These are phyloP conservation scores for Netelia fuscicornis DNA, from an alignment of 2,888 invertebrate genomes.

Conservation along the genomic window DNA sequence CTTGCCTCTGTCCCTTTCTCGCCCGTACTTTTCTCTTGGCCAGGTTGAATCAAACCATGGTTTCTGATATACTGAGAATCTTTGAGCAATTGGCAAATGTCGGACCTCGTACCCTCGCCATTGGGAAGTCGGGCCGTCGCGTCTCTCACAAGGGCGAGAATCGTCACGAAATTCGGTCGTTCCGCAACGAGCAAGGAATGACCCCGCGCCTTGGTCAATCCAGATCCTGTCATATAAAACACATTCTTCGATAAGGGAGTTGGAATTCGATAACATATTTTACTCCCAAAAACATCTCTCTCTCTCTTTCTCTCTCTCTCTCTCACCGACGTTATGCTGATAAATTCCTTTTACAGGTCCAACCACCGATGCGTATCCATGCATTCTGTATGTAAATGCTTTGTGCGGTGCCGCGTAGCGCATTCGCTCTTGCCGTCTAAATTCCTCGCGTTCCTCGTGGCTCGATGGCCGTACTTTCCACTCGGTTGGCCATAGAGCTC, in stretches of 20 bases:
- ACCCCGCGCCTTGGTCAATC: constrained; percentile 90
- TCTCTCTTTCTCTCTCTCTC: too few species aligned
- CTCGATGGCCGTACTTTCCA: constrained; percentile 94
- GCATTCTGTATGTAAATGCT: constrained; percentile 95
- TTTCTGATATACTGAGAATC: constrained; percentile 89
- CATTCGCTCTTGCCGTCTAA: constrained; percentile 92
- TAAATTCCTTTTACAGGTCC: constrained; percentile 94
- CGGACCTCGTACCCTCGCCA: constrained; percentile 96
- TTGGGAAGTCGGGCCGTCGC: constrained; percentile 97
- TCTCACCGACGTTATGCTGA: constrained; percentile 86
- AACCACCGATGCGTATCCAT: constrained; percentile 94
- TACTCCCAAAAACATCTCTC: constrained; percentile 41
- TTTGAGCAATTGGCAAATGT: constrained; percentile 94
- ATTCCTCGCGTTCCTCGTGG: constrained; percentile 91
- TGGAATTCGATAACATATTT: too few species aligned
- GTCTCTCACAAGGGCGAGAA: constrained; percentile 96
- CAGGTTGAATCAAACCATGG: constrained; percentile 56
- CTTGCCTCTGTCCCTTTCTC: constrained; percentile 65
- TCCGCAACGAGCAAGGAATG: constrained; percentile 93
- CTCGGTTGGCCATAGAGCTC: constrained; percentile 89
- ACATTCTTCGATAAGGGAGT: too few species aligned
- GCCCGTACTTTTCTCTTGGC: constrained; percentile 81
- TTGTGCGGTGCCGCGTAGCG: constrained; percentile 96
- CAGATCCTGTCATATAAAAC: constrained; percentile 71
- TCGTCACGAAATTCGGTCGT: constrained; percentile 96